A percentile compares a stretch with the other conserved stretches of the same genome.
Conservation (phyloP, 2,888 invertebrate genomes). For the Stenchaetothrips biformis region DNA sequence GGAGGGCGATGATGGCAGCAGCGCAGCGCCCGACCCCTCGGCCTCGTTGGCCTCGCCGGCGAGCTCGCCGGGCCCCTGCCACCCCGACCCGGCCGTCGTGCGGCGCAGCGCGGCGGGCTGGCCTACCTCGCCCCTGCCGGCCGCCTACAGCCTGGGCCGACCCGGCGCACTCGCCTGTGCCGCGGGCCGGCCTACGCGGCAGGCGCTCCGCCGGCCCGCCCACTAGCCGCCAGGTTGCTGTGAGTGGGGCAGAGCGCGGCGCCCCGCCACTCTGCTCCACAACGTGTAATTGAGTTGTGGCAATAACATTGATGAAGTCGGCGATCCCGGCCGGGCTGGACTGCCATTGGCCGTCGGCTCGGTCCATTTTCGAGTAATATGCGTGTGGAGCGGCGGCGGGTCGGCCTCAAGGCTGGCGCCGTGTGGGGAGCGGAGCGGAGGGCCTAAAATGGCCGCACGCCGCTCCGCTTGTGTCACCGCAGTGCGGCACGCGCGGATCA, state of each 20-base stretch:
- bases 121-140: neutral
- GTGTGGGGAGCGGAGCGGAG: too few relatives aligned
- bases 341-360: too few relatives aligned
- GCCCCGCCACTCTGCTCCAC: neutral
- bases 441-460: too few relatives aligned
- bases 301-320: too few relatives aligned
- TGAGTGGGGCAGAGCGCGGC: neutral
- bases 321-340: too few relatives aligned
- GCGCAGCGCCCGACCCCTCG: neutral
- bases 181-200: neutral
- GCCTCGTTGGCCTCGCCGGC: neutral
- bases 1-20: neutral
- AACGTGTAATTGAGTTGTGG: too few relatives aligned
- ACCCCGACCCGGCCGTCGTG: neutral
- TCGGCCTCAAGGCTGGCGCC: too few relatives aligned
- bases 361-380: too few relatives aligned
- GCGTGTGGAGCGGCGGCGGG: too few relatives aligned
- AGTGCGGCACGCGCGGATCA: too few relatives aligned
- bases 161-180: neutral
- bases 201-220: neutral
- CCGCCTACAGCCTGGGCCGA: neutral
- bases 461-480: too few relatives aligned
- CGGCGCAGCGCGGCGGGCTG: neutral
- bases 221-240: neutral
- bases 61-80: neutral